phyloP scores from a whole-genome alignment of 2,113 vertebrate genomes.

The Caloenas nicobarica region DNA sequence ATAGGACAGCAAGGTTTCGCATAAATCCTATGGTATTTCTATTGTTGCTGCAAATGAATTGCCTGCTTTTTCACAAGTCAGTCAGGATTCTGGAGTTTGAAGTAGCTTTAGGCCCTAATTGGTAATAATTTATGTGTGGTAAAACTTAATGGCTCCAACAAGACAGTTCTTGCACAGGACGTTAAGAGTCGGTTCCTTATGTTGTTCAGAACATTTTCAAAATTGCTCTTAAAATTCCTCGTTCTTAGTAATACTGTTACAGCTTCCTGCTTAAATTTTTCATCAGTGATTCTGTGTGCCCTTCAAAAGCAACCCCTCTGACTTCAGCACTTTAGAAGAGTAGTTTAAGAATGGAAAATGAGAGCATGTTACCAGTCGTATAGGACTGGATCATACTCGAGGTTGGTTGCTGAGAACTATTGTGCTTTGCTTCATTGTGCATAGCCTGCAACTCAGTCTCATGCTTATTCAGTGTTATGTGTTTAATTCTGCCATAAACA shows the following conservation, averaged over 20 bases:
- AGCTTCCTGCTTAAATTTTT: background rate
- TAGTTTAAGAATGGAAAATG: background rate
- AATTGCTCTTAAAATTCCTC: background rate
- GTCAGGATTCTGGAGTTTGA: background rate
- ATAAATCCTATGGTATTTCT: background rate
- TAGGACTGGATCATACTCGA: background rate
- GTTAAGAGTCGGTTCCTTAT: background rate
- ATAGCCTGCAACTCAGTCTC: background rate
- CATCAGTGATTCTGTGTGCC: background rate
- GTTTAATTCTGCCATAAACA: background rate
- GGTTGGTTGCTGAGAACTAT: background rate
- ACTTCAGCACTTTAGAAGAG: background rate
- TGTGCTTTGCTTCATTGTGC: background rate
- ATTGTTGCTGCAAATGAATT: background rate
- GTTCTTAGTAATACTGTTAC: background rate
- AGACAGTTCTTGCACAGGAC: background rate
- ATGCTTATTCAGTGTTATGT: background rate
- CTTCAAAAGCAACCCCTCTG: background rate
- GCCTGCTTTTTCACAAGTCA: background rate
- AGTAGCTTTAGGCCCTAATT: background rate
- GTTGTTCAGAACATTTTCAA: background rate
- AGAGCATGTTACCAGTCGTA: background rate
- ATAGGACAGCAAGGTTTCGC: background rate
- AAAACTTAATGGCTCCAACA: conserved; percentile 24
- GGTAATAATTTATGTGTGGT: background rate